phyloP scores from a whole-genome alignment of 1,140 invertebrate species.

The Latrodectus geometricus region DNA sequence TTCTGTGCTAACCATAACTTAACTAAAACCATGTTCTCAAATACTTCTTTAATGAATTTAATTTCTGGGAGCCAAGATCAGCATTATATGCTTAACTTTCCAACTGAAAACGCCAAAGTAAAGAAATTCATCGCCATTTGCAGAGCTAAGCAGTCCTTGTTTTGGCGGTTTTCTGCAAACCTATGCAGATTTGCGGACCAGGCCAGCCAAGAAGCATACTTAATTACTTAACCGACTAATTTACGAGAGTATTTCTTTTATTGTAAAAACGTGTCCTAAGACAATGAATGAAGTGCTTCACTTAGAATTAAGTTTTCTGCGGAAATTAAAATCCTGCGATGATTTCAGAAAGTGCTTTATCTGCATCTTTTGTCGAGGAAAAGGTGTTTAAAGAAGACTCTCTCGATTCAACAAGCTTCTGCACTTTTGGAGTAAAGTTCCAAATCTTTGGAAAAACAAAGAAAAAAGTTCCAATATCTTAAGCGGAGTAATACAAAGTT shows the following conservation, averaged over 20 bases:
- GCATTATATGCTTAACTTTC: background rate
- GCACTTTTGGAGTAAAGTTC: no score
- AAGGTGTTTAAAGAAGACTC: no score
- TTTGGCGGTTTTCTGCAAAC: conserved; percentile 6
- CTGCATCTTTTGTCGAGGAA: no score
- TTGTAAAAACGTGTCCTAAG: conserved; percentile 46
- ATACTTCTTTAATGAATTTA: no score
- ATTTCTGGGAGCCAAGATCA: no score
- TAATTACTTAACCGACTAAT: conserved; percentile 49
- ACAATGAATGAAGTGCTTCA: conserved; percentile 21
- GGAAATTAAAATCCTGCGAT: conserved; percentile 3
- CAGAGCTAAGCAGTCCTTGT: background rate
- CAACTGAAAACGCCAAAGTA: background rate
- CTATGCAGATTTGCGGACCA: conserved; percentile 8
- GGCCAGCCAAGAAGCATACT: conserved; percentile 3
- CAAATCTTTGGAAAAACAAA: no score
- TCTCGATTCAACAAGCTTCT: no score
- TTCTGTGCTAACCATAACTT: no score
- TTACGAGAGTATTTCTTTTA: conserved; percentile 28
- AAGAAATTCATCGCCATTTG: conserved; percentile 16
- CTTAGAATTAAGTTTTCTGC: background rate
- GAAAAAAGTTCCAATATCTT: no score
- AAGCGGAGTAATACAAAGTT: no score
- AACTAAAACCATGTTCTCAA: no score
- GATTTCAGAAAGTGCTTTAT: background rate